These are phyloP conservation scores for Dinomys branickii DNA, from an alignment of 2,113 vertebrate species.

Conservation along the genomic window DNA sequence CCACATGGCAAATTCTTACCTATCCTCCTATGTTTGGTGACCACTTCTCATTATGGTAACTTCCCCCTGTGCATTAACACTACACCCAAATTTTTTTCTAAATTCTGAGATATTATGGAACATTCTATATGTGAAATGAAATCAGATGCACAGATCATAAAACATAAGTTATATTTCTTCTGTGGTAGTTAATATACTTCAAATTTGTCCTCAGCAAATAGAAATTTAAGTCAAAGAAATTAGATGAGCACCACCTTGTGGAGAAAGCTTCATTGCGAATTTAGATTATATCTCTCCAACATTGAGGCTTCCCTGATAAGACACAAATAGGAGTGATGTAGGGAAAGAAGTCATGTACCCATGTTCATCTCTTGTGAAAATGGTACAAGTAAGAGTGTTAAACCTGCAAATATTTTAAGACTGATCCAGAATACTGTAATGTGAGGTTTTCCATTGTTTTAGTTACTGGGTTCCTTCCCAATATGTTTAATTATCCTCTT, in stretches of 20 bases:
- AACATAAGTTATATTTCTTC: conserved; percentile 55
- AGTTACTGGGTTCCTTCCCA: not conserved
- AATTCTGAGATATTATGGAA: conserved; percentile 45
- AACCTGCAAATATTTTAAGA: not conserved
- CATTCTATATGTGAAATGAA: conserved; percentile 35
- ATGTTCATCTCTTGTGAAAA: not conserved
- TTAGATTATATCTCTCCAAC: not conserved
- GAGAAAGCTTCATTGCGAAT: conserved; percentile 25
- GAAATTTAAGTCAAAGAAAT: conserved; percentile 39
- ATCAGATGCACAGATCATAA: conserved; percentile 30
- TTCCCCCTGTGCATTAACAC: not conserved
- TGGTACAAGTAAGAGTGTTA: not conserved
- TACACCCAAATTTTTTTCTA: conserved; percentile 2
- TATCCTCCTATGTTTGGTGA: not conserved
- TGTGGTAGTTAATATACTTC: not conserved
- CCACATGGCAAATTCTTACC: not conserved
- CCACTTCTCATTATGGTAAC: conserved; percentile 5
- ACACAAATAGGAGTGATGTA: not conserved
- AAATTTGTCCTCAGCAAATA: conserved; percentile 29
- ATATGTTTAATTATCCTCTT: not conserved
- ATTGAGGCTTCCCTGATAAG: not conserved
- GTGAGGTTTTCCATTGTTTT: not conserved
- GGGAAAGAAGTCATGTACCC: not conserved
- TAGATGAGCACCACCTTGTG: conserved; percentile 28
- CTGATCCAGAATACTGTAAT: not conserved